A percentile compares a stretch with the other conserved stretches of the same genome.
phyloP scores from a whole-genome alignment of 1,140 invertebrate genomes.

The Tetramorium parvispinum region DNA sequence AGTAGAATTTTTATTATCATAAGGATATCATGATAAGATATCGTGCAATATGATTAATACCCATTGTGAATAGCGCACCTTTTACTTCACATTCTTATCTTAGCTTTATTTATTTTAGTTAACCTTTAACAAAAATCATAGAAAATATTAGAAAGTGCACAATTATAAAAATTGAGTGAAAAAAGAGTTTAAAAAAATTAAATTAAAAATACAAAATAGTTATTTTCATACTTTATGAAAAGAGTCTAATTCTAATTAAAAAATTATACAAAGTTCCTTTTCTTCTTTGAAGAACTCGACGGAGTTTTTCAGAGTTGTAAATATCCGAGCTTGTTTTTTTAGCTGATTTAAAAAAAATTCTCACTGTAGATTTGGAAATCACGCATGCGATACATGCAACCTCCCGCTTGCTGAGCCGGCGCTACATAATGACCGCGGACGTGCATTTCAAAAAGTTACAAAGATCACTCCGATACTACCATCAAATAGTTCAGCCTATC shows the following conservation, averaged over 20 bases:
- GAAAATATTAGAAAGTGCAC: background rate
- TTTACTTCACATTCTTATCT: background rate
- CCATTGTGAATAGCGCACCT: background rate
- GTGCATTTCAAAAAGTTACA: background rate
- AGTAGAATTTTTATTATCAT: background rate
- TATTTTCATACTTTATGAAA: background rate
- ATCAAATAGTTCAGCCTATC: slow-evolving; percentile 38
- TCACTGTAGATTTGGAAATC: slow-evolving; percentile 25
- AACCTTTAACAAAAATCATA: background rate
- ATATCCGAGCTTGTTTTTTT: background rate
- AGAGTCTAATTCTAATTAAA: background rate
- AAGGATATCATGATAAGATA: background rate
- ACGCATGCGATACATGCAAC: slow-evolving; percentile 8
- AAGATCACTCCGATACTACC: background rate
- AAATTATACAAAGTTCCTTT: background rate
- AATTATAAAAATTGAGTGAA: background rate
- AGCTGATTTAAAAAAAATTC: background rate
- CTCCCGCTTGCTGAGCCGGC: background rate
- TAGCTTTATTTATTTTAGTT: background rate
- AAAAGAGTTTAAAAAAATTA: background rate
- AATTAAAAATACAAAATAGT: background rate
- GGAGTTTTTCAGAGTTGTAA: background rate
- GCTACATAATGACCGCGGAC: slow-evolving; percentile 13
- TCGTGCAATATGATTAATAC: background rate
- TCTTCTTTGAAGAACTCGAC: background rate